Base-by-base conservation (phyloP, 2,888 invertebrate species). In the Halictus quadricinctus region DNA sequence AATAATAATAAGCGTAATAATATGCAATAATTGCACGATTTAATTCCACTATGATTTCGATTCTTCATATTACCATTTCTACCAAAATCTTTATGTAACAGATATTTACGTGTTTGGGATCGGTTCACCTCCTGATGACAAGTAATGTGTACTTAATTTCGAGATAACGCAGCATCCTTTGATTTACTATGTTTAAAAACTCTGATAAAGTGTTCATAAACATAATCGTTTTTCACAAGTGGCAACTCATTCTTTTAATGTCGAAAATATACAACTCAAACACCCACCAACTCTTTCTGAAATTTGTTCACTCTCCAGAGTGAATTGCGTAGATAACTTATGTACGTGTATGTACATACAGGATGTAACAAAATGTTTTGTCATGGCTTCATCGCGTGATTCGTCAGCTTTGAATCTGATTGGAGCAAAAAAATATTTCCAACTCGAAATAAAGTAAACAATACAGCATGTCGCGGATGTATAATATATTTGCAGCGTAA, bases 101-200 rank as follows among this genome's bases (percentile, higher is more conserved):
- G 36, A 18, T 41, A 36, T 10, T 18, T 2, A 21, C 3, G 10
- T 18, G 25, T 64, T 64, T 64, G 15, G 29, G 29, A 15, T 7
- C 8, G 7, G 29, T 66, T 36, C 66, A 66, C 21, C 66, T 18
- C 21, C 18, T 21, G 10, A 10, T 66, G 36, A 66, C 36, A 36
- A 41, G 66, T 41, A 66, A 66, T 1, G 36, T 43, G 43, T 41
- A 74, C 13, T 41, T 41, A 7, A 36, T 54, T 58, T 25, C 21
- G 41, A 58, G 36, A 41, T 54, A 74, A 74, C 58, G n/a, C 15
- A 10, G 58, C 15, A 15, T n/a, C 74, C 50, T n/a, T 43, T 74
- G n/a, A 58, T 74, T 74, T 74, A 74, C n/a, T 15, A 41, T 74
- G n/a, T 58, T 54, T 43, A 41, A 36, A n/a, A 74, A 18, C 15